Base-by-base conservation (phyloP, 2,888 invertebrate genomes). In the Dicycla oo region DNA sequence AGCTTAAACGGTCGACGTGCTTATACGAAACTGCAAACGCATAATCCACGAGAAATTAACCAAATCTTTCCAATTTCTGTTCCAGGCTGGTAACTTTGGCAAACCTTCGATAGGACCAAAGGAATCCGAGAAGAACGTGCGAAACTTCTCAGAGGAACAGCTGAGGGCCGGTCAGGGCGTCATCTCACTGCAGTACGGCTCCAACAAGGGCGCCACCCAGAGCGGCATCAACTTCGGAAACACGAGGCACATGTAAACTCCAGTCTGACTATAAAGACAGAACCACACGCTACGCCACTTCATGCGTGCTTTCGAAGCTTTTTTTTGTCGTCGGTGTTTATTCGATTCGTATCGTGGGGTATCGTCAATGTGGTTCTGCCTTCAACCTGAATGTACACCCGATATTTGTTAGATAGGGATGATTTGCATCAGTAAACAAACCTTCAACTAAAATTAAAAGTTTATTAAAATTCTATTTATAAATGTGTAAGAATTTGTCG, bases 221-320 rank as follows among this genome's bases (percentile, higher is more conserved):
- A 98, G 98, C 83, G 99, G 99, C 73, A 98, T 99, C 93, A 99
- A 98, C 94, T 99, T 99, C 89, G 99, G 99, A 87, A 99, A 99
- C 96, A 99, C 99, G 89, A 97, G 99, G 94, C 99, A 99, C 96
- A 99, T 99, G 99, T 99, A 98, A 92, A 88, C n/a, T 15, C n/a
- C 56, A 68, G 40, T 54, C 66, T 53, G 43, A 40, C 43, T 15
- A 20, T n/a, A 40, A 57, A 54, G 63, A 47, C 58, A 23, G 54
- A 43, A 54, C 61, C 66, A 67, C 67, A 67, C 23, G 15, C 20
- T 43, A 66, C 53, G n/a, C 18, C 20, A 63, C 26, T 54, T 45
- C 38, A 56, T 47, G 26, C 53, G 13, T n/a, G 53, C 20, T 58
- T 45, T 71, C 53, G 30, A 65, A 47, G 34, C 26, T 10, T 40